Percentiles rank a stretch among this genome's conserved stretches.
Evolutionary conservation across 1,140 invertebrate species (phyloP).

Genomic region (Brachionus asplanchnoidis): DNA sequence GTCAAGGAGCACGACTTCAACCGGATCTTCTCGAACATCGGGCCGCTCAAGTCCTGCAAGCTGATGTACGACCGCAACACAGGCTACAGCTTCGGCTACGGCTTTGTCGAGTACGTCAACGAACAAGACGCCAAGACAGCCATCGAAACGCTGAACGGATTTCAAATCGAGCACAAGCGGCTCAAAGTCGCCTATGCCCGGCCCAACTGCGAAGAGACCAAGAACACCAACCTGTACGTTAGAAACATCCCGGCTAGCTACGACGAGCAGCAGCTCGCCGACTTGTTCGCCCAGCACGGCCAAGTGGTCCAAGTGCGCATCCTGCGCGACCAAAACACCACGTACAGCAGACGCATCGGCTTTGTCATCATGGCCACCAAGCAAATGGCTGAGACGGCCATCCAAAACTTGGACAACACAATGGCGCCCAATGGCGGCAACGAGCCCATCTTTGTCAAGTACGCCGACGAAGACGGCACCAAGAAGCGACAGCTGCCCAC

Average conservation of each 20-base stretch:
- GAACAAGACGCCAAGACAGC: slow-evolving; percentile 26
- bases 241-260: slow-evolving; percentile 32
- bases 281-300: slow-evolving; percentile 21
- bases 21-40: not conserved
- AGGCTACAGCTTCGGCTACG: slow-evolving; percentile 41
- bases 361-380: slow-evolving; percentile 42
- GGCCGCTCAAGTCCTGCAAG: slow-evolving; percentile 13
- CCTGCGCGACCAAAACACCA: not conserved
- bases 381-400: slow-evolving; percentile 33
- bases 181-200: slow-evolving; percentile 37
- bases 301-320: slow-evolving; percentile 31
- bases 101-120: slow-evolving; percentile 38
- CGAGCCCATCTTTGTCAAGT: slow-evolving; percentile 38
- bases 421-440: not conserved
- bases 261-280: slow-evolving; percentile 6
- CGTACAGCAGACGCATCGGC: not conserved
- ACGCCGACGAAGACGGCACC: slow-evolving; percentile 26
- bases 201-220: slow-evolving; percentile 41
- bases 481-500: not conserved
- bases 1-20: slow-evolving; percentile 40
- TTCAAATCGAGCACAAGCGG: slow-evolving; percentile 21
- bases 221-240: slow-evolving; percentile 40
- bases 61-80: slow-evolving; percentile 18
- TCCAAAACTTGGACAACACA: slow-evolving; percentile 22
- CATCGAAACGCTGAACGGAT: not conserved